Evolutionary conservation across 2,113 vertebrate genomes (phyloP).

Genomic region (Lophura nycthemera): DNA sequence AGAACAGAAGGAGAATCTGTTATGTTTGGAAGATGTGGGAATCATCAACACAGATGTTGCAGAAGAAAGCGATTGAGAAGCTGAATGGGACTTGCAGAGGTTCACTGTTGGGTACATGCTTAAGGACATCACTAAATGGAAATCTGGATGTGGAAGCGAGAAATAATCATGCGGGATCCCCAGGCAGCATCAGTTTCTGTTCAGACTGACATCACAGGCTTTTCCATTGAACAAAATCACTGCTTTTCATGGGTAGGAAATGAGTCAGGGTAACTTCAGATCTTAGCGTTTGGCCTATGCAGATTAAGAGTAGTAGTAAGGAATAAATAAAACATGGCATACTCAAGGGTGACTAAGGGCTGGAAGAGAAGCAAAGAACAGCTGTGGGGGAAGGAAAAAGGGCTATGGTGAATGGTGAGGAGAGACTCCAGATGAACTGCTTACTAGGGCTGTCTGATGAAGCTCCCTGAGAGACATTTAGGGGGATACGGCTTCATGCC

Average conservation of each 20-base stretch:
- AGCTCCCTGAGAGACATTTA: not conserved
- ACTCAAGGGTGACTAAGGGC: slow-evolving; percentile 32
- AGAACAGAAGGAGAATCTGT: slow-evolving; percentile 47
- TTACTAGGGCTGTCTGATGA: not conserved
- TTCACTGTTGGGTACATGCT: slow-evolving; percentile 32
- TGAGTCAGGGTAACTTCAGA: slow-evolving; percentile 58
- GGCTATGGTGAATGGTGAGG: not conserved
- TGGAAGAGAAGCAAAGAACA: not conserved
- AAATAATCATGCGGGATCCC: slow-evolving; percentile 33
- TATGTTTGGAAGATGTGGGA: slow-evolving; percentile 59
- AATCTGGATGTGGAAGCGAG: slow-evolving; percentile 29
- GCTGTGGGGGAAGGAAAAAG: not conserved
- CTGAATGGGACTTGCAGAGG: slow-evolving; percentile 35
- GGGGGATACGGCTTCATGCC: not conserved
- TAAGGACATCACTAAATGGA: slow-evolving; percentile 26
- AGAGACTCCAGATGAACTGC: not conserved
- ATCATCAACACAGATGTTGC: slow-evolving; percentile 61
- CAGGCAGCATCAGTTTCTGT: not conserved
- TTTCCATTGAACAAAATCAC: slow-evolving; percentile 16
- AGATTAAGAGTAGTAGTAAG: slow-evolving; percentile 28
- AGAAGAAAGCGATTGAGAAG: slow-evolving; percentile 25
- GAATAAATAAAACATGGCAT: slow-evolving; percentile 29
- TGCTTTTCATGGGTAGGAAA: slow-evolving; percentile 49
- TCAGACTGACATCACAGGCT: slow-evolving; percentile 48
- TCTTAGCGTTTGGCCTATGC: slow-evolving; percentile 35